Evolutionary conservation across 2,797 vertebrate genomes (phyloP).

Genomic region (Distichodus sexfasciatus): DNA sequence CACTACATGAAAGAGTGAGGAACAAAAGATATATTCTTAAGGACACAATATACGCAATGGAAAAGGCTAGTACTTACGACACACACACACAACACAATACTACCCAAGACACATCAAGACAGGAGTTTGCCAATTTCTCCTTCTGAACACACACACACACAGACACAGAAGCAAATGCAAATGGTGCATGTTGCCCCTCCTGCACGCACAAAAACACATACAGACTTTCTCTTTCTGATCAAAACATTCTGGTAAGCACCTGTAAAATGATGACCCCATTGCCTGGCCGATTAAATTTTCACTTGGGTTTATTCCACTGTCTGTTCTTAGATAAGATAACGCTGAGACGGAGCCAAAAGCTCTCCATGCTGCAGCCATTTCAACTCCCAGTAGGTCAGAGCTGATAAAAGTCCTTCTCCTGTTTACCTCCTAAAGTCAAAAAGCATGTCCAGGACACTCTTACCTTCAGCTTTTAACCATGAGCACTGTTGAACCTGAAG

Average conservation of each 20-base stretch:
- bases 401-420: background rate
- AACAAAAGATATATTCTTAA: background rate
- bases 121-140: no score
- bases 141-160: no score
- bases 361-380: background rate
- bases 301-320: no score
- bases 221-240: no score
- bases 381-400: background rate
- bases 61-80: background rate
- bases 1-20: background rate
- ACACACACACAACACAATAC: background rate
- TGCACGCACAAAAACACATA: no score
- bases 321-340: no score
- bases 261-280: no score
- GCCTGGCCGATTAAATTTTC: background rate
- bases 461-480: background rate
- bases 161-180: no score
- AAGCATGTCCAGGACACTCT: background rate
- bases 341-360: background rate
- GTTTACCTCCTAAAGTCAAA: background rate
- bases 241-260: no score
- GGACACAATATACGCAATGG: background rate
- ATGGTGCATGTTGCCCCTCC: no score
- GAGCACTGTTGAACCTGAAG: background rate
- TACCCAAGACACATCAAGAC: no score